Evolutionary conservation across 2,888 invertebrate genomes (phyloP), one percentile per base, ranked within the genome.

Genomic region (Cheilosia scutellata): DNA sequence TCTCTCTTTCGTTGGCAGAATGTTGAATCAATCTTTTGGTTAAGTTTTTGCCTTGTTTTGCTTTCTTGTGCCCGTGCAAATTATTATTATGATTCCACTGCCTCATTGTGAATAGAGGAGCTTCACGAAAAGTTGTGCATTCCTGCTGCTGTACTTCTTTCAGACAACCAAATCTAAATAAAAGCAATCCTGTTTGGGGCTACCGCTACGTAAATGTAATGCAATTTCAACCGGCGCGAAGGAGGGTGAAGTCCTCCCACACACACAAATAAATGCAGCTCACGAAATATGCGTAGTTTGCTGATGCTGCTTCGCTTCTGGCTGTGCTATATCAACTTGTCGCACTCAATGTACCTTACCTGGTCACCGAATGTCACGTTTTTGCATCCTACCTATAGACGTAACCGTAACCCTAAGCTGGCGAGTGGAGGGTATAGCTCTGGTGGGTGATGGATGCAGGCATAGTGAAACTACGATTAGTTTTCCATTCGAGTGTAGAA

Each of bases 261-360:
- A 29, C 9, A 20, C 20, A 42, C 27, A 68, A 65, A 57, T 82
- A 65, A 51, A 86, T 86, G 86, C 86, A 86, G 68, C 86, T 86
- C 86, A 86, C 76, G 86, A 82, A 82, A 82, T 86, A 76, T 86
- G 86, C 86, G 86, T 82, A 86, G 82, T 86, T 76, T 76, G 60
- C 76, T 31, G 53, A 80, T 63, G 65, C 74, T 74, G 42, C 13
- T 42, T 27, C 16, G 47, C 57, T 53, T 68, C 58, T 72, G 27
- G 31, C 16, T 37, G 51, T 76, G 31, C 49, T 72, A 58, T 57
- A 65, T 66, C 84, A 80, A 84, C 80, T 70, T 68, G 82, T 86
- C 86, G 82, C 57, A 31, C 62, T 68, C 55, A 47, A 47, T 20
- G 47, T 47, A 2, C 16, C n/a, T 33, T 76, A 84, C 74, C 79